Percentiles rank a stretch among this genome's conserved stretches.
Evolutionary conservation across 2,113 vertebrate species (phyloP).

Genomic region (Clarias gariepinus): DNA sequence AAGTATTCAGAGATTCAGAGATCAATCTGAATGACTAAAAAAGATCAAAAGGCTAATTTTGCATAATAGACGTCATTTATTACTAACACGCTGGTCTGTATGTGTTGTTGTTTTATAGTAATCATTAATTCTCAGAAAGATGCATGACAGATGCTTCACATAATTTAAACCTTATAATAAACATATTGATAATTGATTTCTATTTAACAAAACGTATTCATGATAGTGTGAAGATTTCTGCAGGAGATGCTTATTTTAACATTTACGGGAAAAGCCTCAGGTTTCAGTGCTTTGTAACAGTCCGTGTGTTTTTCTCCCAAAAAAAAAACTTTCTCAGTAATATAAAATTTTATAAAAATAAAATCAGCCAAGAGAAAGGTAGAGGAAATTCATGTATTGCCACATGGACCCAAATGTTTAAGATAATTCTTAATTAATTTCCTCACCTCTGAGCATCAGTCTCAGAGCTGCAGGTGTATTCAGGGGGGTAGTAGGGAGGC

Average conservation of each 20-base stretch:
- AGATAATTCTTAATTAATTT: too few species aligned
- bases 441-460: conserved; percentile 90
- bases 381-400: background rate
- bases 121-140: background rate
- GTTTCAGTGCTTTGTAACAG: background rate
- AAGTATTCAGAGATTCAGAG: too few species aligned
- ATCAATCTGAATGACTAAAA: too few species aligned
- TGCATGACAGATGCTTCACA: background rate
- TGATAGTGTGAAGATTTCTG: background rate
- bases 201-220: background rate
- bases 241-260: background rate
- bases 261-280: background rate
- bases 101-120: background rate
- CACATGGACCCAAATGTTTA: too few species aligned
- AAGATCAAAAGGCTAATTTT: too few species aligned
- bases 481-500: conserved; percentile 92
- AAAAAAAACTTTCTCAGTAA: background rate
- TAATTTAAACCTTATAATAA: background rate
- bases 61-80: too few species aligned
- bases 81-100: background rate
- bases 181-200: background rate
- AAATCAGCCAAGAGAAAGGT: background rate
- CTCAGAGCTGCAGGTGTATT: conserved; percentile 97
- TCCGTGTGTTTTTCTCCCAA: background rate
- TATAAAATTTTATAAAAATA: too few species aligned